A percentile compares a stretch with the other conserved stretches of the same genome.
phyloP scores from a whole-genome alignment of 2,888 invertebrate genomes.

The Hypercompe scribonia region DNA sequence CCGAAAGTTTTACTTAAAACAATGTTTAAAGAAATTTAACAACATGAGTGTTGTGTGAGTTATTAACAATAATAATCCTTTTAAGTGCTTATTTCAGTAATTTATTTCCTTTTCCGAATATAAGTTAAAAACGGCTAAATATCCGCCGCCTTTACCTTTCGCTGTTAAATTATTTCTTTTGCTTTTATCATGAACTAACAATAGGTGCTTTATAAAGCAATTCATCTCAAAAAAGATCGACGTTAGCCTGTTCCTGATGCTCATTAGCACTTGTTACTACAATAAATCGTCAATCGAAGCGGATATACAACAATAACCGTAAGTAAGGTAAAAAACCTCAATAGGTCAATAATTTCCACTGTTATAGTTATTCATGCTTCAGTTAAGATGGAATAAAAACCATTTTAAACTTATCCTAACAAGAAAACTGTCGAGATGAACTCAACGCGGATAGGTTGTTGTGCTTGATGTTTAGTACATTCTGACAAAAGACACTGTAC shows the following conservation, averaged over 20 bases:
- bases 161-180: neutral
- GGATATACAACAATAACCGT: conserved; percentile 2
- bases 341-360: neutral
- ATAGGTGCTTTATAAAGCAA: neutral
- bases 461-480: neutral
- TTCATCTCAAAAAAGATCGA: neutral
- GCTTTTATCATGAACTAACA: neutral
- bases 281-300: neutral
- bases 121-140: neutral
- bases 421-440: neutral
- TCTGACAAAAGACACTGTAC: neutral
- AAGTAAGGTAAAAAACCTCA: neutral
- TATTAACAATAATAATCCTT: neutral
- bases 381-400: neutral
- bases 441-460: neutral
- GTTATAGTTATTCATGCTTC: neutral
- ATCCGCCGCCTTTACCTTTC: neutral
- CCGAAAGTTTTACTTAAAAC: neutral
- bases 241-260: neutral
- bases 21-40: neutral
- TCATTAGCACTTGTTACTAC: neutral
- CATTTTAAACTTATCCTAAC: neutral
- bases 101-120: neutral
- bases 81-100: neutral
- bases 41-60: neutral